Evolutionary conservation across 37 sponge, comb jelly and placozoan species (phyloP).

Genomic region (Crambe crambe): DNA sequence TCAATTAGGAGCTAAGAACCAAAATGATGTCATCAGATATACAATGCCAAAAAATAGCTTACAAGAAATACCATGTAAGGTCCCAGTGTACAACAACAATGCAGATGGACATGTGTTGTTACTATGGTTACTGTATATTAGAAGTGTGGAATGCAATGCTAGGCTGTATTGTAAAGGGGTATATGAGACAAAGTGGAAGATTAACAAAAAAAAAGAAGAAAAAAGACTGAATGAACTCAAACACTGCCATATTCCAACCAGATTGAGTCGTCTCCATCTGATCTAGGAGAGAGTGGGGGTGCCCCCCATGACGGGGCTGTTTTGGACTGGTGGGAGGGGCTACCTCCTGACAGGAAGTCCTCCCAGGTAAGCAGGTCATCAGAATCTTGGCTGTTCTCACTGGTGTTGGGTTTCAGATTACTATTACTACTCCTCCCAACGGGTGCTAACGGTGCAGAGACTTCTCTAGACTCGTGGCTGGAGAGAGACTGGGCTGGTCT

Average conservation of each 20-base stretch:
- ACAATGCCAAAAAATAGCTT: no score
- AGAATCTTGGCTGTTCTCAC: neutral
- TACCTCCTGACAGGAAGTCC: neutral
- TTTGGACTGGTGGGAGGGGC: neutral
- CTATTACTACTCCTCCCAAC: neutral
- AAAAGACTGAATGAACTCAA: neutral
- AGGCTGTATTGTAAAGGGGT: no score
- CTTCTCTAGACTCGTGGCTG: no score
- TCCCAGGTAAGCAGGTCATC: slow-evolving; percentile 10
- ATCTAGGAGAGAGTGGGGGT: neutral
- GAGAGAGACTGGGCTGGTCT: neutral
- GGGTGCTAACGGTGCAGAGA: no score
- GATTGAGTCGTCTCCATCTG: slow-evolving; percentile 1
- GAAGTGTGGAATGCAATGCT: no score
- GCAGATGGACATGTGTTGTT: no score
- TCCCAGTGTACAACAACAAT: no score
- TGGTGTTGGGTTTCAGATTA: neutral
- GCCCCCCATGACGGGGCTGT: neutral
- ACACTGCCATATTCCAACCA: slow-evolving; percentile 47
- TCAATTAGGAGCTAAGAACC: no score
- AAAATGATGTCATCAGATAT: no score
- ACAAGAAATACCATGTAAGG: no score
- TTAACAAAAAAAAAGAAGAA: neutral
- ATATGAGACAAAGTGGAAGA: no score
- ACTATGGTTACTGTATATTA: no score